Conservation (phyloP, 2,113 vertebrate species). For the Ariopsis seemanni region DNA sequence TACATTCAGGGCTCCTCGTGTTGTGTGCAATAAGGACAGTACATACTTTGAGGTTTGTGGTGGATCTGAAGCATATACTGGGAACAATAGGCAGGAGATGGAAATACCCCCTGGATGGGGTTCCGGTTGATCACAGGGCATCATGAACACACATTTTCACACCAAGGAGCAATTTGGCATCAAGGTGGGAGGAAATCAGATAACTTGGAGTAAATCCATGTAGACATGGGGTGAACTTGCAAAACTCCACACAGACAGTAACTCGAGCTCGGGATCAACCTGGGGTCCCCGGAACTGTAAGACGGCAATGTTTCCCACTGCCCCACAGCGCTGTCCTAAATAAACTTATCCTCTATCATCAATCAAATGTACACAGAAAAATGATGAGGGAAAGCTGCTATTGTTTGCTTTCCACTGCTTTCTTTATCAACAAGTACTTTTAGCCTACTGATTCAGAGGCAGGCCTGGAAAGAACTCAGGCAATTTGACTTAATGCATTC, state of each 20-base stretch:
- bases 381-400: slow-evolving; percentile 50
- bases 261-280: not conserved
- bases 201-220: not conserved
- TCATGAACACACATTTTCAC: not conserved
- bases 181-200: not conserved
- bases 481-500: slow-evolving; percentile 44
- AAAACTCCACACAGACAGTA: not conserved
- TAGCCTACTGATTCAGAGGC: slow-evolving; percentile 51
- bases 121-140: not conserved
- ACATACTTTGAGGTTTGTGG: not conserved
- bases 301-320: not conserved
- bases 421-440: slow-evolving; percentile 37
- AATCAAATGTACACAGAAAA: slow-evolving; percentile 45
- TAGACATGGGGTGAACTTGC: not conserved
- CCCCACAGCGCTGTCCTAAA: not conserved
- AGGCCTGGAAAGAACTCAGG: slow-evolving; percentile 40
- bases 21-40: not conserved
- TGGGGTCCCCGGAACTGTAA: not conserved
- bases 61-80: not conserved
- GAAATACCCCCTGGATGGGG: not conserved
- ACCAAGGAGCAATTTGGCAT: not conserved
- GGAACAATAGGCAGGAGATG: not conserved
- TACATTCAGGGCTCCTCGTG: not conserved
- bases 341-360: not conserved
- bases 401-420: slow-evolving; percentile 41